Conservation (phyloP, 2,888 invertebrate species). For the Eudasyphora cyanicolor region DNA sequence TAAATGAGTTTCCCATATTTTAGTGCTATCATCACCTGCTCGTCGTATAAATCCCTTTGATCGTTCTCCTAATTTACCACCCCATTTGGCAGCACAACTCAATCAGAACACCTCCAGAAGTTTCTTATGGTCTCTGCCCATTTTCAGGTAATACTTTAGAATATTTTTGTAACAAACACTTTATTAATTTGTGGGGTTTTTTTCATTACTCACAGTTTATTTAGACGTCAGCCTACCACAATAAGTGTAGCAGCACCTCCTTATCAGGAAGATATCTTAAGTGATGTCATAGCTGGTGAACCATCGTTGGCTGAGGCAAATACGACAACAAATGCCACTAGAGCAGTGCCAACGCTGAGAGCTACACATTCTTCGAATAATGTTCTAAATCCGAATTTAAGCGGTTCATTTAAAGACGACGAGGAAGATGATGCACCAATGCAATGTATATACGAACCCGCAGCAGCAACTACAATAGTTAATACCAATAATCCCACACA, state of each 20-base stretch:
- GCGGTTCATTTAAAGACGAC: slow-evolving; percentile 78
- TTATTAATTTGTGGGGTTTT: neutral
- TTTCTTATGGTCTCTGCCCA: slow-evolving; percentile 72
- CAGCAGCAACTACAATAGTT: slow-evolving; percentile 67
- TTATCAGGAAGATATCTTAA: slow-evolving; percentile 69
- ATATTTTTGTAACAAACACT: neutral
- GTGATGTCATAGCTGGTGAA: slow-evolving; percentile 56
- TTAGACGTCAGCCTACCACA: slow-evolving; percentile 66
- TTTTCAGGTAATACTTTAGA: slow-evolving; percentile 70
- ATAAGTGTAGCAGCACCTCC: slow-evolving; percentile 77
- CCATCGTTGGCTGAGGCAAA: slow-evolving; percentile 19
- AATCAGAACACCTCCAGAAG: slow-evolving; percentile 65
- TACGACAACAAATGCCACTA: slow-evolving; percentile 38
- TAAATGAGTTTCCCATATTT: neutral
- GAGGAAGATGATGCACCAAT: slow-evolving; percentile 71
- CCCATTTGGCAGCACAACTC: slow-evolving; percentile 73
- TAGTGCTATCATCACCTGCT: slow-evolving; percentile 72
- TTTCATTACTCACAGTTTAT: slow-evolving; percentile 63
- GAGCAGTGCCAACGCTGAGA: slow-evolving; percentile 58
- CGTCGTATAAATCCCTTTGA: slow-evolving; percentile 79
- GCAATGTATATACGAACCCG: slow-evolving; percentile 78
- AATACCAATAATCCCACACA: slow-evolving; percentile 18
- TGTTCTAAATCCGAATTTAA: slow-evolving; percentile 79
- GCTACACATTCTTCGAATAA: slow-evolving; percentile 77
- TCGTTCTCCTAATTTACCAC: slow-evolving; percentile 75